phyloP scores from a whole-genome alignment of 37 sponge, comb jelly and placozoan genomes.

The Ephydatia muelleri region DNA sequence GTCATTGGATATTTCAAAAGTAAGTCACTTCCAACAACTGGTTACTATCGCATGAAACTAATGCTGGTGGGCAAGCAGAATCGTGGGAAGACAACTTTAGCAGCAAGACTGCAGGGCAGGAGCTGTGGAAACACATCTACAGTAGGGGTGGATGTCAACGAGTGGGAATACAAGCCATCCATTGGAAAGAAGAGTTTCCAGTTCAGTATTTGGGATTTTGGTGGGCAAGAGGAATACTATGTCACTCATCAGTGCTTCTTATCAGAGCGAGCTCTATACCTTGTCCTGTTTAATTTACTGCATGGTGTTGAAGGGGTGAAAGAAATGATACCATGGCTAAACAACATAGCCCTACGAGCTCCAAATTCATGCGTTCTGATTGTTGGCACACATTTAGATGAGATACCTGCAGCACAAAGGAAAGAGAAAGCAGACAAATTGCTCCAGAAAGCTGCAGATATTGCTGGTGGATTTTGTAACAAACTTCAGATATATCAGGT shows the following conservation, averaged over 20 bases:
- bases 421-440: conserved; percentile 34
- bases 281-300: conserved; percentile 51
- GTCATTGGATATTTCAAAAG: conserved; percentile 37
- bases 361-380: conserved; percentile 44
- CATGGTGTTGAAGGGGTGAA: conserved; percentile 42
- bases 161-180: conserved; percentile 34
- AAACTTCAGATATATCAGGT: conserved; percentile 67
- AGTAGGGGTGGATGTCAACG: conserved; percentile 26
- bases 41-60: conserved; percentile 71
- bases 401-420: conserved; percentile 39
- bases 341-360: conserved; percentile 59
- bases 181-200: conserved; percentile 25
- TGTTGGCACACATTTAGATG: conserved; percentile 58
- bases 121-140: conserved; percentile 28
- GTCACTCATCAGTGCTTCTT: conserved; percentile 77
- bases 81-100: conserved; percentile 61
- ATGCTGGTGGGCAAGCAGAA: conserved; percentile 60
- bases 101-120: conserved; percentile 44
- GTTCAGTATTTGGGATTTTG: conserved; percentile 78
- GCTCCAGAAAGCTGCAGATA: conserved; percentile 41
- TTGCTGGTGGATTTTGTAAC: conserved; percentile 32
- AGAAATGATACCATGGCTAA: conserved; percentile 54
- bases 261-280: conserved; percentile 61
- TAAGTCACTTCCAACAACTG: conserved; percentile 27
- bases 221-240: conserved; percentile 73